Percentiles rank a stretch among this genome's conserved stretches.
phyloP scores from a whole-genome alignment of 2,797 vertebrate genomes.

The Oceanodroma leucorhoa region DNA sequence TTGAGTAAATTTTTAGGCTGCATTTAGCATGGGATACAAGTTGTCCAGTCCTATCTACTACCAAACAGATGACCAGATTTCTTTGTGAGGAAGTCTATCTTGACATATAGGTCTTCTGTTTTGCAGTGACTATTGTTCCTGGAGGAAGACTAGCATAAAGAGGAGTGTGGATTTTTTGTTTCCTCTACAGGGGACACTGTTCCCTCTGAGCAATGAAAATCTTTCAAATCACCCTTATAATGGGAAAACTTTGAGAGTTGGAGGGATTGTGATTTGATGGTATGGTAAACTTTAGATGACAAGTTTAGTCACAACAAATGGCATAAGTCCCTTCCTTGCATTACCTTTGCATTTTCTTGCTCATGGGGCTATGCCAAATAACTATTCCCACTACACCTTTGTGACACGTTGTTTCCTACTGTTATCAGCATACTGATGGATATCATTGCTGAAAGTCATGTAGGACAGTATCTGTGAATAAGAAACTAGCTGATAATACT shows the following conservation, averaged over 20 bases:
- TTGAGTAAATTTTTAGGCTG: not conserved
- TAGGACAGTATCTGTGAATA: not conserved
- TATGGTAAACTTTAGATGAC: not conserved
- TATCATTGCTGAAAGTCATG: not conserved
- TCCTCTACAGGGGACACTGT: not conserved
- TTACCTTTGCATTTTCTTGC: not conserved
- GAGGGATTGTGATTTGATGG: not conserved
- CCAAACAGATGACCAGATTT: not conserved
- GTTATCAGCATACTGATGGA: not conserved
- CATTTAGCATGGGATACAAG: not conserved
- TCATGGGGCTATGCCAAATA: not conserved
- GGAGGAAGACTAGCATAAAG: not conserved
- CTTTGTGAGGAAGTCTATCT: not conserved
- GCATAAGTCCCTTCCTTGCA: not conserved
- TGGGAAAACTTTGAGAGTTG: not conserved
- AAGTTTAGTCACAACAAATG: constrained; percentile 6
- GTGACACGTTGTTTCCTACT: not conserved
- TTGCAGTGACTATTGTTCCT: not conserved
- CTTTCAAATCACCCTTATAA: not conserved
- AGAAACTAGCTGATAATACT: not conserved
- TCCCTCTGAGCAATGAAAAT: not conserved
- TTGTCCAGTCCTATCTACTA: not conserved
- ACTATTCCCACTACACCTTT: not conserved
- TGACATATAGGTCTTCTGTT: not conserved
- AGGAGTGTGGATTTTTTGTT: not conserved